phyloP scores from a whole-genome alignment of 2,888 invertebrate species.

The Epirrhoe alternata region DNA sequence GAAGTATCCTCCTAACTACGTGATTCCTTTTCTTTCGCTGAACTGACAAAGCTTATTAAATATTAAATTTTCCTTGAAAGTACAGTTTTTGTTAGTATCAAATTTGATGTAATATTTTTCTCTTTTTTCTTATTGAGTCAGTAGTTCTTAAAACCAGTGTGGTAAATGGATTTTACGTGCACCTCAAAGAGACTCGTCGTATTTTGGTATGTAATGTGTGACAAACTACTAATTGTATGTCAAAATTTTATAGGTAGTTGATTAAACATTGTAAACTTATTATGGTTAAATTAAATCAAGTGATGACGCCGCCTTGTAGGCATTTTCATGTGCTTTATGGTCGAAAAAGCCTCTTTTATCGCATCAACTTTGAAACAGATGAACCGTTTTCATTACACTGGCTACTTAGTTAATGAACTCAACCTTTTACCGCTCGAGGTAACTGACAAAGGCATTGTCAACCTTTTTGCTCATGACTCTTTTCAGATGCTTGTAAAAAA shows the following conservation, averaged over 20 bases:
- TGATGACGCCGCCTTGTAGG: neutral
- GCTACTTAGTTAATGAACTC: slow-evolving; percentile 42
- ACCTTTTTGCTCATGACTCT: slow-evolving; percentile 11
- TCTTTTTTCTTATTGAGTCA: too few relatives aligned
- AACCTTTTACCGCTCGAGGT: slow-evolving; percentile 35
- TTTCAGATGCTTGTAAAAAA: slow-evolving; percentile 12
- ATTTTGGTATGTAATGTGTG: too few relatives aligned
- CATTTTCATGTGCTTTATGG: neutral
- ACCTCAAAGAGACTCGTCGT: too few relatives aligned
- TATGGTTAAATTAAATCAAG: too few relatives aligned
- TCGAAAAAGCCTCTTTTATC: slow-evolving; percentile 4
- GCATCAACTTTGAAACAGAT: slow-evolving; percentile 36
- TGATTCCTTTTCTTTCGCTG: slow-evolving; percentile 16
- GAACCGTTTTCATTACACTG: slow-evolving; percentile 27
- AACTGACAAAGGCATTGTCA: slow-evolving; percentile 27
- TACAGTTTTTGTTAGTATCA: neutral
- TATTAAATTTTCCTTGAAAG: slow-evolving; percentile 9
- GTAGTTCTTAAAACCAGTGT: too few relatives aligned
- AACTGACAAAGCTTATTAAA: slow-evolving; percentile 15
- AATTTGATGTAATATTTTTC: neutral
- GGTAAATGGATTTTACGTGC: too few relatives aligned
- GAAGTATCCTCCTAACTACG: slow-evolving; percentile 20
- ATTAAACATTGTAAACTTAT: too few relatives aligned
- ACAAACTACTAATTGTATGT: too few relatives aligned
- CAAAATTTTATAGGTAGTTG: too few relatives aligned